Percentiles rank a stretch among this genome's conserved stretches.
Conservation (phyloP, 2,113 vertebrate species). For the Aptenodytes forsteri region DNA sequence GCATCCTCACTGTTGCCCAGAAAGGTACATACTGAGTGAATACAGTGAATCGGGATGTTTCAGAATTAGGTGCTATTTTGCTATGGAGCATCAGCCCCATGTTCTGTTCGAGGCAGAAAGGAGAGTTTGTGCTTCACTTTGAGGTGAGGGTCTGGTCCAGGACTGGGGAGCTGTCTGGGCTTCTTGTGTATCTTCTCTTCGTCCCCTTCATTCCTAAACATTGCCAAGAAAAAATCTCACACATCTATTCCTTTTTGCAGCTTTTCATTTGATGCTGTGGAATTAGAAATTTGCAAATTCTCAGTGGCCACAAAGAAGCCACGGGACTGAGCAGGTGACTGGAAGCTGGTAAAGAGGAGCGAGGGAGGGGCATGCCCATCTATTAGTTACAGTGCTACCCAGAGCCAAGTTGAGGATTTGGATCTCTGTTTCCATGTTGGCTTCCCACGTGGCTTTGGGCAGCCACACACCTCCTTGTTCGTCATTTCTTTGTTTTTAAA, state of each 20-base stretch:
- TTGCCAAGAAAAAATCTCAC: background rate
- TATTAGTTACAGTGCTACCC: background rate
- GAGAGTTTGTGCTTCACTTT: background rate
- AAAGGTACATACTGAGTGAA: background rate
- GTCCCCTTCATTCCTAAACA: background rate
- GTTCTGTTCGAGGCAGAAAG: background rate
- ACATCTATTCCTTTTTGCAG: background rate
- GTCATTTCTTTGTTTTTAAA: background rate
- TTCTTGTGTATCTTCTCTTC: background rate
- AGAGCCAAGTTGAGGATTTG: background rate
- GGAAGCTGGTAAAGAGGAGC: background rate
- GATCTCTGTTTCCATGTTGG: background rate
- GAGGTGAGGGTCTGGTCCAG: background rate
- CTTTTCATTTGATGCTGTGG: background rate
- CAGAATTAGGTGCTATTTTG: background rate
- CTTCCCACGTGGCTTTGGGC: background rate
- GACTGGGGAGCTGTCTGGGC: background rate
- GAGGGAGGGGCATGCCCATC: background rate
- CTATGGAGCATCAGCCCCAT: background rate
- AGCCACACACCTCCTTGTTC: background rate
- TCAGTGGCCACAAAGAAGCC: background rate
- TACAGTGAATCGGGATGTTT: background rate
- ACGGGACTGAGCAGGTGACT: background rate
- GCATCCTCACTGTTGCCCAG: background rate
- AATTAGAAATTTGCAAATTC: background rate